Base-by-base conservation (phyloP, 2,797 vertebrate genomes). In the Epinephelus malabaricus region DNA sequence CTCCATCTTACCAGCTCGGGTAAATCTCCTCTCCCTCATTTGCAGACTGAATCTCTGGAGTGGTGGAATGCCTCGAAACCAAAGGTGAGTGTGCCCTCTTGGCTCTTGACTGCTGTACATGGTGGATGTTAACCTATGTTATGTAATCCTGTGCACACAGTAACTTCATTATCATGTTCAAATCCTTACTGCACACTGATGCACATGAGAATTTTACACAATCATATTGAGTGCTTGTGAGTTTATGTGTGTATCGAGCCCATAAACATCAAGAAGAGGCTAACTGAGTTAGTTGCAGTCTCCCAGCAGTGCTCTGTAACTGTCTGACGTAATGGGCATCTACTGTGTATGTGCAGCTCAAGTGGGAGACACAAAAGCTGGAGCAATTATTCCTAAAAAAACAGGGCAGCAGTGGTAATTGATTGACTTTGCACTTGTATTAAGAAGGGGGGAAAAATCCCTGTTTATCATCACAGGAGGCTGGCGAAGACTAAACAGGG, bases 11-110 rank as follows among this genome's bases (percentile, higher is more conserved):
- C 54, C 62, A 3, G 68, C 88, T 79, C 17, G 76, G 59, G 43
- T 73, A 84, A 90, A 89, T 90, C 92, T 84, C 76, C 71, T 86
- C 77, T 73, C 38, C 81, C 64, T 90, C 82, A 84, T 90, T 85
- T 88, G 82, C 70, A 81, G 69, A 69, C 62, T 69, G 72, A 85
- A 71, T 82, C 74, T 81, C 73, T 51, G 54, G 63, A 84, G 77
- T 55, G 71, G 25, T 77, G 80, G 79, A 88, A 80, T 79, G 71
- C 78, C 66, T 62, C 21, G 3, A 62, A 70, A 78, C 63, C 49
- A 73, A 84, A 83, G 88, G 91, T 91, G 80, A 90, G 91, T 91
- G 66, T 73, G 38, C 34, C 68, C 70, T 75, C 60, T 38, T 56
- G 56, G 59, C 64, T 79, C 21, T 83, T 79, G 19, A 17, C 63